phyloP scores from a whole-genome alignment of 1,140 invertebrate genomes.

The Lordiphosa mommai region DNA sequence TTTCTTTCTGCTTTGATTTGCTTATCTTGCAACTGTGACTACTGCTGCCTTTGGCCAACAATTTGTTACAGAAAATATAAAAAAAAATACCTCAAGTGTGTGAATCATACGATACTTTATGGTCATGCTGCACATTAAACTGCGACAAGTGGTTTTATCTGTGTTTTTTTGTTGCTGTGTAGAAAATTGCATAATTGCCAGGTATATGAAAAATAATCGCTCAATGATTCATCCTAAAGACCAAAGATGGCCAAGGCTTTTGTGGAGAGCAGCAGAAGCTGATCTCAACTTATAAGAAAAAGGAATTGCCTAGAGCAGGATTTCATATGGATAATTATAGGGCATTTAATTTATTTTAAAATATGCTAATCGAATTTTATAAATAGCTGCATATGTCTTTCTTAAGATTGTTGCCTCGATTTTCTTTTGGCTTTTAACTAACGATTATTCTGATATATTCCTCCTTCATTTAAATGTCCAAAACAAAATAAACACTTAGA shows the following conservation, averaged over 20 bases:
- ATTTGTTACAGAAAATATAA: constrained; percentile 37
- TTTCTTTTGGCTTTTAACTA: too few relatives aligned
- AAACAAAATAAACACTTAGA: too few relatives aligned
- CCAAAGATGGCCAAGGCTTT: constrained; percentile 5
- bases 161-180: constrained; percentile 11
- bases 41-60: constrained; percentile 38
- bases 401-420: too few relatives aligned
- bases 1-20: constrained; percentile 25
- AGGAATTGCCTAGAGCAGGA: constrained; percentile 1
- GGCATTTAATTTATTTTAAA: too few relatives aligned
- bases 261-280: background rate
- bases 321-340: background rate
- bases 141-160: constrained; percentile 56
- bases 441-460: too few relatives aligned
- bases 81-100: constrained; percentile 17
- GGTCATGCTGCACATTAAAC: constrained; percentile 42
- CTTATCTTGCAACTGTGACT: constrained; percentile 31
- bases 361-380: too few relatives aligned
- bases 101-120: constrained; percentile 39
- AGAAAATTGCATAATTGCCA: constrained; percentile 66
- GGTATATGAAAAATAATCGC: constrained; percentile 27
- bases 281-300: background rate
- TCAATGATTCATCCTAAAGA: constrained; percentile 39
- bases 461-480: too few relatives aligned
- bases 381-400: too few relatives aligned